These are phyloP conservation scores for Suillia variegata DNA, from an alignment of 2,888 invertebrate species.

Conservation along the genomic window DNA sequence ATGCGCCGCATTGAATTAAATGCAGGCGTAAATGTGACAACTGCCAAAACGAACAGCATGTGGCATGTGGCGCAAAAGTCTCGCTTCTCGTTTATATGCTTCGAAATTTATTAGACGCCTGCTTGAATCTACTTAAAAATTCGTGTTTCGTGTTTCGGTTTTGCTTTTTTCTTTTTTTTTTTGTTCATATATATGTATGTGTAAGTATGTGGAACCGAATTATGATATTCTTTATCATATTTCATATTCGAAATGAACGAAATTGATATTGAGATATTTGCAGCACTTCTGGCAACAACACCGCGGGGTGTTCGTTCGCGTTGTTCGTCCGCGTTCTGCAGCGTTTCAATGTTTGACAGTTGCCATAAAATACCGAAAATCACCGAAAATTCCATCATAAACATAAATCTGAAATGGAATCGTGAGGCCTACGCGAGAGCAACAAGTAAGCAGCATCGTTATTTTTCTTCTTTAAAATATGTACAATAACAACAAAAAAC, in stretches of 20 bases:
- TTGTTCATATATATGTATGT: too few relatives aligned
- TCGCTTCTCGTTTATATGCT: not conserved
- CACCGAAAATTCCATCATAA: not conserved
- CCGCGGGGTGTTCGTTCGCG: not conserved
- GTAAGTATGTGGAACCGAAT: too few relatives aligned
- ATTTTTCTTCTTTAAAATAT: not conserved
- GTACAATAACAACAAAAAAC: too few relatives aligned
- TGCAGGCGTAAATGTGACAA: constrained; percentile 2
- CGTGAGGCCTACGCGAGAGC: not conserved
- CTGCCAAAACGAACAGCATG: not conserved
- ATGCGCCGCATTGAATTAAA: not conserved
- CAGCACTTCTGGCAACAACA: not conserved
- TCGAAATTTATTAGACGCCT: not conserved
- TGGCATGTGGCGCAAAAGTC: not conserved
- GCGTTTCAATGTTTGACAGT: not conserved
- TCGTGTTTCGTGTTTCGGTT: too few relatives aligned
- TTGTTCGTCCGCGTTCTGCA: not conserved
- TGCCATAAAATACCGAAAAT: not conserved
- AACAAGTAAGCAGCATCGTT: not conserved
- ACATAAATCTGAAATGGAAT: not conserved
- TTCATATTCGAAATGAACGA: not conserved
- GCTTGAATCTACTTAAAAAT: too few relatives aligned
- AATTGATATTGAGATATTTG: not conserved
- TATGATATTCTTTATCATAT: too few relatives aligned
- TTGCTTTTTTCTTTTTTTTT: too few relatives aligned